Evolutionary conservation across 1,140 invertebrate genomes (phyloP).

Genomic region (Propsilocerus akamusi): DNA sequence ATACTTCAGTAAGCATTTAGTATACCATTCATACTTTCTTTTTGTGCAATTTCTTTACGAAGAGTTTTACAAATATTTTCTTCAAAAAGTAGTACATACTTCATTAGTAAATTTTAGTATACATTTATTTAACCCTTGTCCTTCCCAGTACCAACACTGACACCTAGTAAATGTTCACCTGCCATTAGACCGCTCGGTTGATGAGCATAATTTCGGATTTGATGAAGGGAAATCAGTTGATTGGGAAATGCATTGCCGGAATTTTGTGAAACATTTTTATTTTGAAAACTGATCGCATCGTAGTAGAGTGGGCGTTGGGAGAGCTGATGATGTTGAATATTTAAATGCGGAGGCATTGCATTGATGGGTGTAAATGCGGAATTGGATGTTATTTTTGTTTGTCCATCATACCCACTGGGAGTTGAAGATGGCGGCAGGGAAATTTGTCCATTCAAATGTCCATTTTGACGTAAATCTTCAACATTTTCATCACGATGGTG

Average conservation of each 20-base stretch:
- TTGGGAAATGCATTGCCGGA: constrained; percentile 69
- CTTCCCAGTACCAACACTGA: constrained; percentile 22
- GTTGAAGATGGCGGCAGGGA: constrained; percentile 16
- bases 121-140: constrained; percentile 26
- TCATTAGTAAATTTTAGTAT: no score
- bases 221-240: constrained; percentile 87
- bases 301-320: constrained; percentile 74
- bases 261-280: constrained; percentile 21
- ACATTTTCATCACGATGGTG: constrained; percentile 6
- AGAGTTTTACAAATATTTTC: no score
- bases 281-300: constrained; percentile 73
- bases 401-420: constrained; percentile 17
- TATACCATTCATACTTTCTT: no score
- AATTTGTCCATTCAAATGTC: neutral
- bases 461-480: constrained; percentile 13
- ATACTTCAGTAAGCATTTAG: no score
- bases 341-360: constrained; percentile 65
- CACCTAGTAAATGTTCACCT: constrained; percentile 22
- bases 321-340: constrained; percentile 52
- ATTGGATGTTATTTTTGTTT: constrained; percentile 39
- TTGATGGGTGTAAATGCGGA: constrained; percentile 88
- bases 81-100: no score
- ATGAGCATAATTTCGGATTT: constrained; percentile 91
- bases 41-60: no score
- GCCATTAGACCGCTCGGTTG: constrained; percentile 43